Evolutionary conservation across 1,140 invertebrate genomes (phyloP).

Genomic region (Pseudomyrmex dendroicus): DNA sequence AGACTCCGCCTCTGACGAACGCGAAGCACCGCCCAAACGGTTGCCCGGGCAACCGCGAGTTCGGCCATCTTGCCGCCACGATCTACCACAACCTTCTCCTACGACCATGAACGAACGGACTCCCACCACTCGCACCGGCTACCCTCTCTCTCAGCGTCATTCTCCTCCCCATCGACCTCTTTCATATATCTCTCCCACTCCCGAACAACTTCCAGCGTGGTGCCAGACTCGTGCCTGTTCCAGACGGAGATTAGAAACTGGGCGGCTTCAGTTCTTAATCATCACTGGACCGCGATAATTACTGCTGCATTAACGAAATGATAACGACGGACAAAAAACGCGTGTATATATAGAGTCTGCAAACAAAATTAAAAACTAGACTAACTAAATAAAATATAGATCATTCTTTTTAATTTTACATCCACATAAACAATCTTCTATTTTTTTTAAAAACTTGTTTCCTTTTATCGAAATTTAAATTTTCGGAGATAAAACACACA

Average conservation of each 20-base stretch:
- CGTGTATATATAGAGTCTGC: too few species aligned
- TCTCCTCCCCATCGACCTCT: neutral
- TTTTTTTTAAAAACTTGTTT: too few species aligned
- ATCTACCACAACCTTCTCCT: slow-evolving; percentile 79
- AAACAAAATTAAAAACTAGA: too few species aligned
- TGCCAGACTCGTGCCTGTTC: slow-evolving; percentile 27
- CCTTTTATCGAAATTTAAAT: too few species aligned
- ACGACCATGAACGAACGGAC: slow-evolving; percentile 30
- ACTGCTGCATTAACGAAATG: neutral
- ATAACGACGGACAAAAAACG: too few species aligned
- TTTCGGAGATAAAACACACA: too few species aligned
- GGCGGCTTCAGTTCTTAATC: slow-evolving; percentile 46
- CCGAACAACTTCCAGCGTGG: slow-evolving; percentile 3
- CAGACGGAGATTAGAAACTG: slow-evolving; percentile 50
- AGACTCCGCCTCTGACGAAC: slow-evolving; percentile 72
- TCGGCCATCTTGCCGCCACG: slow-evolving; percentile 80
- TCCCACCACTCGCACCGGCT: neutral
- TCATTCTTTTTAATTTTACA: too few species aligned
- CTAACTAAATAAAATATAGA: too few species aligned
- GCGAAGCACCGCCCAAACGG: slow-evolving; percentile 74
- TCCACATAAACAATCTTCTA: too few species aligned
- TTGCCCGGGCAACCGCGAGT: slow-evolving; percentile 75
- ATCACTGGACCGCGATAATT: neutral
- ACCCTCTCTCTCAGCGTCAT: neutral
- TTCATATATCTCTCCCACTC: neutral